phyloP scores from a whole-genome alignment of 2,797 vertebrate species.

The Microchirus variegatus region DNA sequence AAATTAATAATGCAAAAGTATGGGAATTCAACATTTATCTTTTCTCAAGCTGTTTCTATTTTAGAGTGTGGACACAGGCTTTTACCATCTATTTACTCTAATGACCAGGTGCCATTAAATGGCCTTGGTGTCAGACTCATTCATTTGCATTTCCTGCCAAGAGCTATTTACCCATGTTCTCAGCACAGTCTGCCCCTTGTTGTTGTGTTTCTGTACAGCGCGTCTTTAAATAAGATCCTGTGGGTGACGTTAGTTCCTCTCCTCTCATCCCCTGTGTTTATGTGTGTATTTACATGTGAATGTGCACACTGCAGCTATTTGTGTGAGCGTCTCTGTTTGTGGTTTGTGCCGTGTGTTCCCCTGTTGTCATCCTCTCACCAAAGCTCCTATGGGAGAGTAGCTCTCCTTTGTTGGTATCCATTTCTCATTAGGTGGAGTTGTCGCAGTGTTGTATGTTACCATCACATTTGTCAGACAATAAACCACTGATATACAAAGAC shows the following conservation, averaged over 20 bases:
- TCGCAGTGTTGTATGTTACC: constrained; percentile 18
- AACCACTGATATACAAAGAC: constrained; percentile 40
- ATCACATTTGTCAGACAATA: constrained; percentile 29
- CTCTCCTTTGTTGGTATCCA: constrained; percentile 8
- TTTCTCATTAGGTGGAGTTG: constrained; percentile 25
- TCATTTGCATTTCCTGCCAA: constrained; percentile 65
- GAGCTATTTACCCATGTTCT: constrained; percentile 45
- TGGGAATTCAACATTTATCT: neutral
- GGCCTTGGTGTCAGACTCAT: constrained; percentile 44
- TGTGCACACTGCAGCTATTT: constrained; percentile 32
- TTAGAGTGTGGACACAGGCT: constrained; percentile 17
- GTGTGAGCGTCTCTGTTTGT: constrained; percentile 24
- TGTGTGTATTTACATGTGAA: constrained; percentile 64
- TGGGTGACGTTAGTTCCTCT: constrained; percentile 70
- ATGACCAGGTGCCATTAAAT: constrained; percentile 51
- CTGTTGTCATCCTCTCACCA: constrained; percentile 16
- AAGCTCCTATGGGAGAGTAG: neutral
- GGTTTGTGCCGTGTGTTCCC: constrained; percentile 11
- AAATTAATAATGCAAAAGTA: neutral
- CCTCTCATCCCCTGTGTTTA: constrained; percentile 53
- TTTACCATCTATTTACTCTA: constrained; percentile 35
- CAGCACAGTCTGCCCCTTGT: constrained; percentile 53
- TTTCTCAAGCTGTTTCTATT: neutral
- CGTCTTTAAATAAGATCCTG: constrained; percentile 75
- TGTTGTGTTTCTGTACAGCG: constrained; percentile 53